Base-by-base conservation (phyloP, 2,797 vertebrate genomes). In the Gymnothorax javanicus region DNA sequence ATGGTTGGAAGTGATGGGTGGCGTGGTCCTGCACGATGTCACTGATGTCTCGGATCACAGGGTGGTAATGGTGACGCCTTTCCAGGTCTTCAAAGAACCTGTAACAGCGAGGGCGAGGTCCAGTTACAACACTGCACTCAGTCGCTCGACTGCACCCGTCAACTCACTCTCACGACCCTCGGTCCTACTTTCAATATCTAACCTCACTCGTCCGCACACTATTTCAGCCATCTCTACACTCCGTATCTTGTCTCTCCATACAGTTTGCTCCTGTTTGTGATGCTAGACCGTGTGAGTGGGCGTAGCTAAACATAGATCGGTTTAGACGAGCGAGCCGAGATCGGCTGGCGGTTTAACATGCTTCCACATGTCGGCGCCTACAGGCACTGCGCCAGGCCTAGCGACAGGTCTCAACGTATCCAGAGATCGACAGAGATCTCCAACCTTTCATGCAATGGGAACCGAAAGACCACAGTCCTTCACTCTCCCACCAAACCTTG, bases 11-110 rank as follows among this genome's bases (percentile, higher is more conserved):
- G 91, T 94, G 94, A 5, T 89, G 91, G 0, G 90, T 69, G 0
- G 97, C 96, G 0, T 99, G 97, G 1, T 96, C 95, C 88, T 98
- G 97, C 87, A 99, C 94, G 0, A 99, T 98, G 93, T 99, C 98
- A 0, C 98, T 99, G 92, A 99, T 99, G 94, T 99, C 97, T 0
- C 94, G 89, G 87, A 99, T 97, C 0, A 98, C 91, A 4, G 95
- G 86, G 86, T 97, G 91, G 0, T 95, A 95, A 88, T 95, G 95
- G 95, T 99, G 96, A 59, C 98, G 95, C 82, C 90, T 96, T 89
- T 99, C 99, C 64, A 99, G 93, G 88, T 96, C 97, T 73, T 97
- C 96, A 17, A 99, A 99, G 95, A 99, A 99, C 50, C 99, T 98
- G 82, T 11, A 85, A 64, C 64, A 84, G 73, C n/a, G 6, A 71